Base-by-base conservation (phyloP, 2,113 vertebrate genomes). In the Cathartes aura region DNA sequence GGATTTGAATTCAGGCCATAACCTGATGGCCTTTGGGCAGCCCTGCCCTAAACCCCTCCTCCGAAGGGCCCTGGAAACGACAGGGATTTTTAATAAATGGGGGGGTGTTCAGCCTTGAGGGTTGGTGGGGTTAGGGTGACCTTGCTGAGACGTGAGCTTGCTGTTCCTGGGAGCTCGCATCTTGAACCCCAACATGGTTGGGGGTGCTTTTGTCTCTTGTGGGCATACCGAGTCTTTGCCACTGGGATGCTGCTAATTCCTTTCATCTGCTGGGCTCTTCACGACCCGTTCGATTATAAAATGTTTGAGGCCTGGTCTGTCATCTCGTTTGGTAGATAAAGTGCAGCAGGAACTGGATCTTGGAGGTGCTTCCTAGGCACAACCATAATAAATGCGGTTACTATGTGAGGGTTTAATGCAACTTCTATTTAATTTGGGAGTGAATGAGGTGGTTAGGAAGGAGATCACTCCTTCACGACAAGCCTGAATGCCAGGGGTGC, bases 281-380 rank as follows among this genome's bases (percentile, higher is more conserved):
- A 16, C 1, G 7, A 12, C 48, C 55, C 1, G 0, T 47, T 36
- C 40, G 34, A 13, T 15, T 18, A 12, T 20, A 19, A 63, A 30
- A 30, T 36, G 1, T 17, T n/a, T 2, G 8, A 30, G 18, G 22
- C 42, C 1, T 7, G n/a, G 21, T 32, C 87, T 76, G 71, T 73
- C 5, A 2, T 34, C 58, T 81, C 20, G 73, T 58, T 53, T 85
- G 36, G 26, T 9, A 5, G 11, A 29, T 14, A 6, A 11, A 52
- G 14, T 14, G 48, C 30, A 38, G 26, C 60, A 64, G 64, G 40
- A 84, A 6, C 13, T 27, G 92, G 36, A 20, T 30, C 47, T n/a
- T 29, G 22, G 38, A 15, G n/a, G n/a, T 38, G 67, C 13, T 43
- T 74, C 24, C 36, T 27, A 15, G 45, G 48, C 14, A 8, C 16